Evolutionary conservation across 1,140 invertebrate genomes (phyloP).

Genomic region (Vanessa tameamea): DNA sequence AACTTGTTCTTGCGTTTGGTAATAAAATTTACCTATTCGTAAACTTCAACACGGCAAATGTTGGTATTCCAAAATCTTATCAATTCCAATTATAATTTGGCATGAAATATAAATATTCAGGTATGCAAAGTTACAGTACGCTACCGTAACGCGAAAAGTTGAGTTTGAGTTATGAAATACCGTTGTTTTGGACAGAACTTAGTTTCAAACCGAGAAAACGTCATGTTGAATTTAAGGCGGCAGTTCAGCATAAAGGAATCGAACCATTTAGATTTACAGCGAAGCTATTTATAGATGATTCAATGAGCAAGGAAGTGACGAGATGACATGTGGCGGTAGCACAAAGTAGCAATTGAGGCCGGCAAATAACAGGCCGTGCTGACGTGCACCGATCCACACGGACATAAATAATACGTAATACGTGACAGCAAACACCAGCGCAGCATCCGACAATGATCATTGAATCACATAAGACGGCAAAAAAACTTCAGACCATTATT

Average conservation of each 20-base stretch:
- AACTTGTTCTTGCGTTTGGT: background rate
- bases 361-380: conserved; percentile 49
- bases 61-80: background rate
- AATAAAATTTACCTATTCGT: background rate
- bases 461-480: conserved; percentile 28
- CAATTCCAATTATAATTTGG: conserved; percentile 19
- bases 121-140: conserved; percentile 30
- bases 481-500: conserved; percentile 15
- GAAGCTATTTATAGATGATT: conserved; percentile 59
- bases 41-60: background rate
- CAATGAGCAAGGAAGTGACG: conserved; percentile 60
- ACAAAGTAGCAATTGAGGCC: conserved; percentile 71
- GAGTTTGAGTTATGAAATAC: conserved; percentile 34
- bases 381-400: conserved; percentile 32
- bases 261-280: conserved; percentile 43
- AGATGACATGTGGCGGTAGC: conserved; percentile 48
- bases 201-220: conserved; percentile 30
- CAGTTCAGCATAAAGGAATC: conserved; percentile 38
- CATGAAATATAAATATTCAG: conserved; percentile 33
- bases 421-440: conserved; percentile 28
- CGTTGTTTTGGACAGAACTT: conserved; percentile 33
- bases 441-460: conserved; percentile 33
- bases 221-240: conserved; percentile 31
- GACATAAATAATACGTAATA: conserved; percentile 40
- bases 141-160: conserved; percentile 33